Conservation (phyloP, 2,113 vertebrate genomes). For the Myocastor coypus region DNA sequence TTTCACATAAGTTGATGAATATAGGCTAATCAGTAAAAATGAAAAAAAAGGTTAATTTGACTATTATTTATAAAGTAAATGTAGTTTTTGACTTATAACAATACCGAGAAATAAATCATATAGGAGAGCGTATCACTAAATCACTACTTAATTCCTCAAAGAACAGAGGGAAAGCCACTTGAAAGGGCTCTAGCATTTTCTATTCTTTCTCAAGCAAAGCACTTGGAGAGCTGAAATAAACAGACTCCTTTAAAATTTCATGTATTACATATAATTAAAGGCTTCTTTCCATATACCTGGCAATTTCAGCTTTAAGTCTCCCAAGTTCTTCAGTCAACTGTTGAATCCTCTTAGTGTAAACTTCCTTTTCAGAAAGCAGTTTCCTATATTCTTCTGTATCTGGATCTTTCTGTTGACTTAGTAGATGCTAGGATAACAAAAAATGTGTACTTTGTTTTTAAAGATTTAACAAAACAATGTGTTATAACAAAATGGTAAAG, state of each 20-base stretch:
- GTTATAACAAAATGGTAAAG: not conserved
- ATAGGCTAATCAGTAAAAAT: not conserved
- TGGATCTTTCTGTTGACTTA: conserved; percentile 97
- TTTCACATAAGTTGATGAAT: conserved; percentile 1
- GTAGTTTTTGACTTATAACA: conserved; percentile 18
- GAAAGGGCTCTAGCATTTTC: not conserved
- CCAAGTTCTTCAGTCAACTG: conserved; percentile 94
- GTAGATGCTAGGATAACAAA: conserved; percentile 90
- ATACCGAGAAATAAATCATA: not conserved
- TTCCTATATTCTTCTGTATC: conserved; percentile 97
- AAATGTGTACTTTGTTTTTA: conserved; percentile 27
- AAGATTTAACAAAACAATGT: conserved; percentile 27
- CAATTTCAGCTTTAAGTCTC: conserved; percentile 93
- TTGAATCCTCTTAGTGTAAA: conserved; percentile 94
- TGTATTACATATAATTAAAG: not conserved
- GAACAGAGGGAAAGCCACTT: not conserved
- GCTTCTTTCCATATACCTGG: conserved; percentile 86
- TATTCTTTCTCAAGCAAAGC: not conserved
- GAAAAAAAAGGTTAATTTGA: conserved; percentile 45
- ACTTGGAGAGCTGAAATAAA: not conserved
- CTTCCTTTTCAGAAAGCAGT: conserved; percentile 94
- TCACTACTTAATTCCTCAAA: not conserved
- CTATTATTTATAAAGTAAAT: not conserved
- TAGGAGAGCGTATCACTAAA: not conserved
- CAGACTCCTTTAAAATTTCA: not conserved